Percentiles rank a stretch among this genome's conserved stretches.
phyloP scores from a whole-genome alignment of 2,888 invertebrate genomes.

The Diachrysia chrysitis region DNA sequence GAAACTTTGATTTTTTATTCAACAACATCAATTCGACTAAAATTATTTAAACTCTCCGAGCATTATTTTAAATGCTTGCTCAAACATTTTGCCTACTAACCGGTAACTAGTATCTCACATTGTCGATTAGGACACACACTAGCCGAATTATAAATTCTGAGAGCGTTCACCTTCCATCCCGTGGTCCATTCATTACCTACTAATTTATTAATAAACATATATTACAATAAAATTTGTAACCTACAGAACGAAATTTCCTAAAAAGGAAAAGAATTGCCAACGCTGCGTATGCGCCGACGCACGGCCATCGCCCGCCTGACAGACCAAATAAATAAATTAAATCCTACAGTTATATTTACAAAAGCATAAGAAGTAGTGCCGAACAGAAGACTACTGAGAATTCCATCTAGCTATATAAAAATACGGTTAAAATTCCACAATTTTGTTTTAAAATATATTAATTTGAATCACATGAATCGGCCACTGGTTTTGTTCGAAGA shows the following conservation, averaged over 20 bases:
- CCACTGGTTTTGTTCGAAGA: constrained; percentile 86
- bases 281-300: constrained; percentile 54
- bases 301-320: constrained; percentile 62
- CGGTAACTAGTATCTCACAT: constrained; percentile 83
- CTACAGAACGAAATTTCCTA: constrained; percentile 88
- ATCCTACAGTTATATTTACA: constrained; percentile 86
- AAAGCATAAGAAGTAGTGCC: constrained; percentile 85
- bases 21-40: constrained; percentile 89
- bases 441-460: constrained; percentile 64
- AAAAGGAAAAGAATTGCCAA: constrained; percentile 74
- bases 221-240: constrained; percentile 89
- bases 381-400: constrained; percentile 81
- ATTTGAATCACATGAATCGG: constrained; percentile 83
- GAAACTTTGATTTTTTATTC: constrained; percentile 86
- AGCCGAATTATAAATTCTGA: constrained; percentile 86
- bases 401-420: constrained; percentile 86
- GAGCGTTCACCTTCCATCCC: constrained; percentile 83
- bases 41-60: constrained; percentile 83
- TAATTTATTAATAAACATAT: constrained; percentile 80
- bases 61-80: constrained; percentile 88
- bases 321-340: constrained; percentile 86
- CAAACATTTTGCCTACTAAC: constrained; percentile 83
- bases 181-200: constrained; percentile 86
- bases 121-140: constrained; percentile 75
- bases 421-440: constrained; percentile 80